phyloP scores from a whole-genome alignment of 1,140 invertebrate genomes.

The Apis laboriosa region DNA sequence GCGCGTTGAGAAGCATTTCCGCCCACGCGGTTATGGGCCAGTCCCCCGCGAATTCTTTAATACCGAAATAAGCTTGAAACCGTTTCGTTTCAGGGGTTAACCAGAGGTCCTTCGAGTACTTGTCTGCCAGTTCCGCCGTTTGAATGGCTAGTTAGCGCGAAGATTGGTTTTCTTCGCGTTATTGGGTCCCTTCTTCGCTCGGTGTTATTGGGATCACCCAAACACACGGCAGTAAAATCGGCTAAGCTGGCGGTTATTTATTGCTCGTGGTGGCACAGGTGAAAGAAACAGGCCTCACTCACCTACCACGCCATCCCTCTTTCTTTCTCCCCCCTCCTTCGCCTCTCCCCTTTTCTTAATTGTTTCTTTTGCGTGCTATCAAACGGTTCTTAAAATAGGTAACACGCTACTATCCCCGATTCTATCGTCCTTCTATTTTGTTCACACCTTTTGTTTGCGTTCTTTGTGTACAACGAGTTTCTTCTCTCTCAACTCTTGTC shows the following conservation, averaged over 20 bases:
- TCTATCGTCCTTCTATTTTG: no score
- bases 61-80: slow-evolving; percentile 63
- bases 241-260: slow-evolving; percentile 81
- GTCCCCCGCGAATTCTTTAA: slow-evolving; percentile 62
- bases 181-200: slow-evolving; percentile 69
- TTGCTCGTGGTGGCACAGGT: slow-evolving; percentile 80
- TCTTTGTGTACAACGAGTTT: no score
- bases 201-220: slow-evolving; percentile 77
- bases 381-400: no score
- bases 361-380: slow-evolving; percentile 22
- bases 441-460: no score
- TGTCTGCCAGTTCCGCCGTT: slow-evolving; percentile 71
- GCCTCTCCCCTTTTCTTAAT: not conserved
- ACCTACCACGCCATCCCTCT: slow-evolving; percentile 8
- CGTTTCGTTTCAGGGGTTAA: slow-evolving; percentile 79
- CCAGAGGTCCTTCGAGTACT: slow-evolving; percentile 73
- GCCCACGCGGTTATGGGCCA: slow-evolving; percentile 53
- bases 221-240: slow-evolving; percentile 79
- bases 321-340: not conserved
- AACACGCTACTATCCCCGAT: not conserved
- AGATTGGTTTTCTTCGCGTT: slow-evolving; percentile 78
- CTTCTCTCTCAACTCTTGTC: no score
- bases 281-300: slow-evolving; percentile 71
- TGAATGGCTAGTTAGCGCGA: slow-evolving; percentile 79
- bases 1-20: slow-evolving; percentile 30